These are phyloP conservation scores for Sander lucioperca DNA, from an alignment of 2,113 vertebrate genomes.

Conservation along the genomic window DNA sequence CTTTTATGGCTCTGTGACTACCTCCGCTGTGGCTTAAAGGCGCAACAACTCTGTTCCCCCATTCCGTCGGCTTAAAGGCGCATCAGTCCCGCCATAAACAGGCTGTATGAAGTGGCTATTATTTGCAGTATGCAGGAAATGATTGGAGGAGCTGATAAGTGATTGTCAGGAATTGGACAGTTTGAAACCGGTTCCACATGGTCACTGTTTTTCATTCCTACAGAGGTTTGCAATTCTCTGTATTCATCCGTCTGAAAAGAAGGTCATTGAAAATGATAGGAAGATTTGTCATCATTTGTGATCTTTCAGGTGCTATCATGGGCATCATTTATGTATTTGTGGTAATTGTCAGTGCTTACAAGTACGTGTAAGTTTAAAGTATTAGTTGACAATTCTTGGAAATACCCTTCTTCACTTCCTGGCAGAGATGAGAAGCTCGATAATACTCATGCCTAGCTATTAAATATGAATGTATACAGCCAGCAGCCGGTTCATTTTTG, in stretches of 20 bases:
- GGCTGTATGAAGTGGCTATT: too few relatives aligned
- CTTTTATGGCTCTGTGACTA: too few relatives aligned
- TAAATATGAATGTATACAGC: neutral
- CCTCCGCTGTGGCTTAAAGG: too few relatives aligned
- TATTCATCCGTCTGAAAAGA: neutral
- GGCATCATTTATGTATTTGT: neutral
- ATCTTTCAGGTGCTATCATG: neutral
- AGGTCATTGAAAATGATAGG: neutral
- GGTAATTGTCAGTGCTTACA: neutral
- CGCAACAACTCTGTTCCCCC: too few relatives aligned
- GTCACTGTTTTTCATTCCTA: conserved; percentile 7
- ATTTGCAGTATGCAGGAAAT: conserved; percentile 35
- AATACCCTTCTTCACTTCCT: neutral
- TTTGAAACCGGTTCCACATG: conserved; percentile 5
- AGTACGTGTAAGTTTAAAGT: neutral
- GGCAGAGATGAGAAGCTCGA: neutral
- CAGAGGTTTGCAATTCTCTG: neutral
- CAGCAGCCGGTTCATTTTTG: neutral
- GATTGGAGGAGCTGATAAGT: conserved; percentile 28
- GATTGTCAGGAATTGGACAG: conserved; percentile 16
- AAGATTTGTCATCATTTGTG: neutral
- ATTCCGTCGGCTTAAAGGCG: too few relatives aligned
- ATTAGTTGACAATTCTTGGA: neutral
- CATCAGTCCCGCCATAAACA: too few relatives aligned
- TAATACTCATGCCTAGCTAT: neutral